phyloP scores from a whole-genome alignment of 2,113 vertebrate species.

The Caracal caracal region DNA sequence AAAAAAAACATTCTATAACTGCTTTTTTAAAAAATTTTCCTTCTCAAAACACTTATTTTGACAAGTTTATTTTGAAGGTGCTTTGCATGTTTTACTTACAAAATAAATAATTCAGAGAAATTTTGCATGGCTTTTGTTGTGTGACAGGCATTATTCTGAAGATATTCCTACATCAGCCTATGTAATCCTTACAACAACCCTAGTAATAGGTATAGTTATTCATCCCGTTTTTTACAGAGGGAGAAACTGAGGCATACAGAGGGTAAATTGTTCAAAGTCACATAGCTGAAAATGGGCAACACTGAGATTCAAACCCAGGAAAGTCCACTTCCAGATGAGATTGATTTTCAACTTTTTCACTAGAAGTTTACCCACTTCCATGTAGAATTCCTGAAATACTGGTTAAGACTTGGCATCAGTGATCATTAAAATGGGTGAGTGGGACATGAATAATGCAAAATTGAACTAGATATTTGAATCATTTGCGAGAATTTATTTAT shows the following conservation, averaged over 20 bases:
- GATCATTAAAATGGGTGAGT: background rate
- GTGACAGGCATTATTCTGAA: background rate
- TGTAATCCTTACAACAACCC: background rate
- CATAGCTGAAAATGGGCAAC: background rate
- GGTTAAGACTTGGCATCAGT: background rate
- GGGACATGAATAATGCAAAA: constrained; percentile 24
- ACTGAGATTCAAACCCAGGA: background rate
- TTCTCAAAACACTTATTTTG: constrained; percentile 9
- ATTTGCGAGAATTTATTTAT: background rate
- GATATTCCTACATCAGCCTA: background rate
- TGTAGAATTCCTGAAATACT: background rate
- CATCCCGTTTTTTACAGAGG: background rate
- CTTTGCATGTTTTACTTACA: background rate
- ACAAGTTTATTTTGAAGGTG: background rate
- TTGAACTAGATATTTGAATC: background rate
- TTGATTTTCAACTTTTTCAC: background rate
- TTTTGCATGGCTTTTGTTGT: background rate
- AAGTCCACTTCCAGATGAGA: background rate
- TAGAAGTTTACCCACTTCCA: background rate
- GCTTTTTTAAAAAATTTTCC: background rate
- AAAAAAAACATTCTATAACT: background rate
- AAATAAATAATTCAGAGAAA: background rate
- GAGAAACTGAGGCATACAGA: background rate
- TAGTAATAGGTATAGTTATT: background rate
- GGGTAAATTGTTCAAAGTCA: background rate